Percentiles rank a stretch among this genome's conserved stretches.
phyloP scores from a whole-genome alignment of 2,113 vertebrate genomes.

The Ciconia stormi region DNA sequence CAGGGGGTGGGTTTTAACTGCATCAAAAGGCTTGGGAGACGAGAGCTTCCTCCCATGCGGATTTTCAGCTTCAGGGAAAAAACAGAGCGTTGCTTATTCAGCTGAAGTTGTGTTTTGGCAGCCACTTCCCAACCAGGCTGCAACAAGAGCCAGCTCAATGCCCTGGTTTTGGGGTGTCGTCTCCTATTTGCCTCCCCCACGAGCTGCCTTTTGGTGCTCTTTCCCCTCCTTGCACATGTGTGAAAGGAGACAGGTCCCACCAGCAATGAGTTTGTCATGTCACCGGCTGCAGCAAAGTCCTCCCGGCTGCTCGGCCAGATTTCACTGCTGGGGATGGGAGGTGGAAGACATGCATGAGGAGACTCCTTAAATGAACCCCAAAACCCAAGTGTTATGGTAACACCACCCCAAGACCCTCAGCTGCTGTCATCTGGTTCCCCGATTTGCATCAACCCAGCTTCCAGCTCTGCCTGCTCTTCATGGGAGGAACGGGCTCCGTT shows the following conservation, averaged over 20 bases:
- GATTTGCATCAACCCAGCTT: background rate
- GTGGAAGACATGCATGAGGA: background rate
- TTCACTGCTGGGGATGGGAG: background rate
- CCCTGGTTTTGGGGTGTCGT: background rate
- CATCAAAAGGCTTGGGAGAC: background rate
- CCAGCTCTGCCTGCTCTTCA: background rate
- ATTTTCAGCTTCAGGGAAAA: slow-evolving; percentile 30
- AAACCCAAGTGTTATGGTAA: background rate
- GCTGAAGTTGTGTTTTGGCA: slow-evolving; percentile 20
- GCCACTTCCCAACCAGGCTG: background rate
- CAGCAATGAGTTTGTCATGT: background rate
- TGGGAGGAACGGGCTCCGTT: fast-evolving
- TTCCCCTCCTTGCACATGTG: background rate
- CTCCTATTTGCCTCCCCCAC: background rate
- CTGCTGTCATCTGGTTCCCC: background rate
- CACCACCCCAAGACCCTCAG: background rate
- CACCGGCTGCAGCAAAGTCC: fast-evolving
- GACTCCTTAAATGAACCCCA: background rate
- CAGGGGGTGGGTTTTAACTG: slow-evolving; percentile 40
- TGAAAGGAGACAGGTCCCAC: background rate
- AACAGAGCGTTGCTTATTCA: slow-evolving; percentile 34
- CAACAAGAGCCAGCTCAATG: background rate
- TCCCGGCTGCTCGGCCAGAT: background rate
- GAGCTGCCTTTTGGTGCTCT: background rate
- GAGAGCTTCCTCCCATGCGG: background rate